Evolutionary conservation across 2,888 invertebrate species (phyloP), one percentile per base, ranked within the genome.

Genomic region (Cheilosia variabilis): DNA sequence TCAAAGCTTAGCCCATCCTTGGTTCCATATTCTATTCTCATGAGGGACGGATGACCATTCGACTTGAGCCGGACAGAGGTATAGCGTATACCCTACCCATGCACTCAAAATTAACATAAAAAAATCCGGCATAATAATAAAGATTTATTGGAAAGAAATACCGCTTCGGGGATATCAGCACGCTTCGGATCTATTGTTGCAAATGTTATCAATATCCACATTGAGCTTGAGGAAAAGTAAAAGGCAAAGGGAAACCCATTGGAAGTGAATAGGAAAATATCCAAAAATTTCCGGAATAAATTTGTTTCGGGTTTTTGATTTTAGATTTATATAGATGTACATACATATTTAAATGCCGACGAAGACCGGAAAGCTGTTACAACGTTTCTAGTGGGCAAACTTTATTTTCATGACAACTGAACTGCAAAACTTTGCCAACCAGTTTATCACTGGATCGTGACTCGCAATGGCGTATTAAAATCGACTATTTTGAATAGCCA

Each of bases 81-180:
- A 47, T 47, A 58, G 27, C 31, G 41, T 47, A 31, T 41, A 50
- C 52, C 24, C 24, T 41, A 50, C 52, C 24, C 24, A 15, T 52
- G 65, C 63, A 63, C 63, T 65, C 55, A 71, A 78, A 78, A 71
- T 71, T 78, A 71, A 55, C 77, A 78, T 71, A 78, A 78, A 52
- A 50, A 78, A 78, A 71, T 69, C 55, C 55, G 55, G 58, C 62
- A 69, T 62, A 78, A 69, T 71, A 71, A 78, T 71, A 78, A 71
- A 62, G 77, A 69, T 78, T 78, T 78, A 78, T 78, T 52, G 71
- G 27, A 71, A 47, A 57, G 47, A 50, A 65, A 58, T 62, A 65
- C 63, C 55, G 57, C 63, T 78, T 24, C 57, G 50, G 43, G 71
- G 57, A 65, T 71, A 71, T 71, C 66, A 62, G 45, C 27, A 27